Percentiles rank a stretch among this genome's conserved stretches.
phyloP scores from a whole-genome alignment of 2,113 vertebrate species.

The Urocolius indicus region DNA sequence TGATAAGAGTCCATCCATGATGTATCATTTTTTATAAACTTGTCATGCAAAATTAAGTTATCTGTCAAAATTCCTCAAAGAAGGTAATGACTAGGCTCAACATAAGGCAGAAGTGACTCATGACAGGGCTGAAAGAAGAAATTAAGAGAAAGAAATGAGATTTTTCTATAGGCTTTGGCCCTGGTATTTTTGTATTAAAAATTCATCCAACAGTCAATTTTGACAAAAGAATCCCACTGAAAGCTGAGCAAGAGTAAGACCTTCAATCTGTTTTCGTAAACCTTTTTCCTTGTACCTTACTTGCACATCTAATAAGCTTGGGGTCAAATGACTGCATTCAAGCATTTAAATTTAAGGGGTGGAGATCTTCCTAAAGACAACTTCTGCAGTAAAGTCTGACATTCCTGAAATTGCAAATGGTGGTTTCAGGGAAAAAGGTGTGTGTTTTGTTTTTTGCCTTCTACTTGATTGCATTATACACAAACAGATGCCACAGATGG shows the following conservation, averaged over 20 bases:
- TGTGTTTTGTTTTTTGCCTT: not conserved
- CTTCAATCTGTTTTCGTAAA: not conserved
- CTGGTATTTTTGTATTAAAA: not conserved
- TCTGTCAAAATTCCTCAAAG: not conserved
- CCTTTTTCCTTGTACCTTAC: not conserved
- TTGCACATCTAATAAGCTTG: not conserved
- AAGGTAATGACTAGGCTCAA: not conserved
- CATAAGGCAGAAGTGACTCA: not conserved
- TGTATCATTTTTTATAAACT: not conserved
- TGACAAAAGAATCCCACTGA: not conserved
- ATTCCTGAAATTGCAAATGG: not conserved
- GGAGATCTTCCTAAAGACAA: not conserved
- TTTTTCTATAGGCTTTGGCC: not conserved
- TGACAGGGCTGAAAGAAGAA: not conserved
- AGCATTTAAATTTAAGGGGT: not conserved
- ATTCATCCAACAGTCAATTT: not conserved
- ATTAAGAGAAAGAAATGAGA: not conserved
- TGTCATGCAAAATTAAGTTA: not conserved
- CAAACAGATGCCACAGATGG: not conserved
- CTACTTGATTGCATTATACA: not conserved
- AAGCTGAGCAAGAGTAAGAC: not conserved
- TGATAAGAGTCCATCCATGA: fast-evolving
- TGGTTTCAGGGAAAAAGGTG: not conserved
- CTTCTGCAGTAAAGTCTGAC: not conserved
- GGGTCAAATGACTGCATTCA: not conserved